Evolutionary conservation across 2,797 vertebrate species (phyloP), one percentile per base, ranked within the genome.

Genomic region (Melanotaenia pygmaea): DNA sequence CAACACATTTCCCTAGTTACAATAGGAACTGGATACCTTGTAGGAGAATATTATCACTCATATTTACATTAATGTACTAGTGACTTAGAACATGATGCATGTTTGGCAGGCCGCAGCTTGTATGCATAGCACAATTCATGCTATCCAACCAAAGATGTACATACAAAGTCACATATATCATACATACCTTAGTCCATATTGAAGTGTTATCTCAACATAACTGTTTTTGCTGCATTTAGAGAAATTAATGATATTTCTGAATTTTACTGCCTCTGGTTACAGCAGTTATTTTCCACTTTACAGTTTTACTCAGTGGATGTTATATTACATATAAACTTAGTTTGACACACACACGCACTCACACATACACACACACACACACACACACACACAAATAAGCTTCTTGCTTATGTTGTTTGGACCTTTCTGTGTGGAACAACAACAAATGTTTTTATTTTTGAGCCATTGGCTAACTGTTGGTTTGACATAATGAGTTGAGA

Each of bases 391-490:
- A 26, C 24, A n/a, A n/a, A n/a, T n/a, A n/a, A n/a, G n/a, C n/a
- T n/a, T n/a, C n/a, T n/a, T n/a, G n/a, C n/a, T n/a, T n/a, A n/a
- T n/a, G n/a, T n/a, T n/a, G n/a, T n/a, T n/a, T n/a, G n/a, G n/a
- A n/a, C n/a, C n/a, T n/a, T n/a, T n/a, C n/a, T n/a, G n/a, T n/a
- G n/a, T n/a, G n/a, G n/a, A n/a, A n/a, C n/a, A 30, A 0, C 3
- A 10, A 35, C 34, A 35, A 1, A 1, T 28, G 35, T 35, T 71
- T 83, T 79, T 28, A 56, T 47, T n/a, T 56, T 28, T 60, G n/a
- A 76, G 65, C 59, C 61, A 62, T 54, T 1, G 10, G 57, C 38
- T n/a, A 53, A 57, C 60, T 35, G 34, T 69, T 69, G 35, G 35
- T 12, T 68, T 72, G 26, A 26, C 26, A 26, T 26, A 53, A 18